Conservation (phyloP, 1,140 invertebrate genomes). For the Drosophila trapezifrons region DNA sequence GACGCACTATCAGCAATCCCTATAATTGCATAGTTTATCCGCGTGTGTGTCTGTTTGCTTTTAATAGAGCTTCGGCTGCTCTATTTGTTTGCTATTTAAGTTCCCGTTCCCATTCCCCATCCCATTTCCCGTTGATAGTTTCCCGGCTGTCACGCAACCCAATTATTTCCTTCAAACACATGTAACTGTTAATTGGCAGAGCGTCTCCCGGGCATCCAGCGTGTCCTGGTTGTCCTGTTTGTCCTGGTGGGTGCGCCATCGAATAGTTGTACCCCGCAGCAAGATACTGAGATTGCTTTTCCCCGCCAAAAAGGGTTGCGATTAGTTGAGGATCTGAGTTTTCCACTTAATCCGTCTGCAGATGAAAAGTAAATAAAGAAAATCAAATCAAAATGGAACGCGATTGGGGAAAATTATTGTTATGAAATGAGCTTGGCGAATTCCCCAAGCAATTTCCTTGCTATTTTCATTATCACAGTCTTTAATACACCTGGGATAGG, state of each 20-base stretch:
- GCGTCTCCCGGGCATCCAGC: slow-evolving; percentile 67
- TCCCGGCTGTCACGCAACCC: slow-evolving; percentile 72
- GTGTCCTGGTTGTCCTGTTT: slow-evolving; percentile 31
- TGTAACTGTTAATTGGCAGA: slow-evolving; percentile 81
- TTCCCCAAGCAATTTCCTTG: slow-evolving; percentile 7
- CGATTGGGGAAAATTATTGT: slow-evolving; percentile 1
- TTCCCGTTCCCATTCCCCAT: slow-evolving; percentile 1
- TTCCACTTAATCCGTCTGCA: slow-evolving; percentile 21
- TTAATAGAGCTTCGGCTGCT: slow-evolving; percentile 48
- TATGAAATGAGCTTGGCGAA: slow-evolving; percentile 5
- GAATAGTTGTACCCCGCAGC: slow-evolving; percentile 53
- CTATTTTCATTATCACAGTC: neutral
- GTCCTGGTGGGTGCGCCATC: slow-evolving; percentile 64
- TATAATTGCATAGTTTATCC: slow-evolving; percentile 68
- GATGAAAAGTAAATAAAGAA: slow-evolving; percentile 43
- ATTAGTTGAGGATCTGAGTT: slow-evolving; percentile 31
- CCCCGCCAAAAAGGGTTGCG: slow-evolving; percentile 48
- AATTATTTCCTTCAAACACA: slow-evolving; percentile 79
- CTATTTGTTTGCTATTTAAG: slow-evolving; percentile 76
- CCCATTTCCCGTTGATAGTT: slow-evolving; percentile 8
- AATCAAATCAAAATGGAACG: slow-evolving; percentile 28
- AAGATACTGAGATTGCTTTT: slow-evolving; percentile 65
- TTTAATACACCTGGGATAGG: neutral
- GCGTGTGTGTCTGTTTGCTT: slow-evolving; percentile 59
- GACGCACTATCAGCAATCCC: slow-evolving; percentile 70